Evolutionary conservation across 2,888 invertebrate species (phyloP).

Genomic region (Pemphredon lugubris): DNA sequence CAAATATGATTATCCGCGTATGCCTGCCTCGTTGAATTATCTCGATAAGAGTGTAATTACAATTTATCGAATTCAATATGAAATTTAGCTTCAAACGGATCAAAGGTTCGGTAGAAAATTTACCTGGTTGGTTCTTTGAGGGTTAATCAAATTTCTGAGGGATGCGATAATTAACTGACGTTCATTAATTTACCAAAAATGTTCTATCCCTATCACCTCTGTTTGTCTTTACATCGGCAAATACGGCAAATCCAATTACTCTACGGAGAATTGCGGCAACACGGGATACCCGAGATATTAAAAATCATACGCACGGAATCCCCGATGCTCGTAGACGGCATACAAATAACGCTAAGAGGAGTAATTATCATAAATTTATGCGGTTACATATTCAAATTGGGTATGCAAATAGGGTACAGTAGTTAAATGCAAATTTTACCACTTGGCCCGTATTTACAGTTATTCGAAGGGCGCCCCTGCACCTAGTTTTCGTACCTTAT

Average conservation of each 20-base stretch:
- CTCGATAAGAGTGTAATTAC: too few species aligned
- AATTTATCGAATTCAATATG: too few species aligned
- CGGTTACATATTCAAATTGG: constrained; percentile 31
- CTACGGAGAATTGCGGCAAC: background rate
- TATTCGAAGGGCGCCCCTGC: constrained; percentile 14
- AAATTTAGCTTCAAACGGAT: too few species aligned
- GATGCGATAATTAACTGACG: too few species aligned
- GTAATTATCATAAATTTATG: constrained; percentile 38
- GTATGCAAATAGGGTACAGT: constrained; percentile 27
- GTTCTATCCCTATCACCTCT: too few species aligned
- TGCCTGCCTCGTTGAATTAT: too few species aligned
- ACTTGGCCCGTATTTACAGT: constrained; percentile 24
- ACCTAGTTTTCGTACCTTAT: constrained; percentile 25
- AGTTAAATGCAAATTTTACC: constrained; percentile 32
- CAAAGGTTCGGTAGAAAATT: too few species aligned
- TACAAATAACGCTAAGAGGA: constrained; percentile 32
- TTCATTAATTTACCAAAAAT: too few species aligned
- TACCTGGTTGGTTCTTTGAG: too few species aligned
- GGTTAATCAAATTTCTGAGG: too few species aligned
- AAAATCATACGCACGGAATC: background rate
- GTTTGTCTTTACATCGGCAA: background rate
- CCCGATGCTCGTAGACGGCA: background rate
- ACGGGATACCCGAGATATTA: too few species aligned
- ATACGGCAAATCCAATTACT: background rate
- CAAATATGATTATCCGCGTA: too few species aligned